Evolutionary conservation across 1,140 invertebrate genomes (phyloP).

Genomic region (Bradysia coprophila): DNA sequence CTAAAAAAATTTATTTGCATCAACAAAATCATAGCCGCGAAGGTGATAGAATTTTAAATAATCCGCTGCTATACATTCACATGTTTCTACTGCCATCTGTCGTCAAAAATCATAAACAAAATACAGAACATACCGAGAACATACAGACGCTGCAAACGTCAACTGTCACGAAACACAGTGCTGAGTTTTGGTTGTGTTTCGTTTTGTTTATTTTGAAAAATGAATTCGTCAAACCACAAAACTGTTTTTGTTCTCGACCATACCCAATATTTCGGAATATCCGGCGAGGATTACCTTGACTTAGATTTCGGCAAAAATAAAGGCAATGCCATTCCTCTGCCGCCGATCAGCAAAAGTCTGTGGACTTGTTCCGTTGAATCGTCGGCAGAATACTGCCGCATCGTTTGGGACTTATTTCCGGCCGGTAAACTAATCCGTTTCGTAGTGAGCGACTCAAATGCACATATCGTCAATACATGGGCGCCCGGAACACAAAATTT

Average conservation of each 20-base stretch:
- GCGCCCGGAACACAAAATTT: slow-evolving; percentile 60
- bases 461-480: slow-evolving; percentile 70
- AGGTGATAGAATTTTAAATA: too few relatives aligned
- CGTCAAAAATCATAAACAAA: too few relatives aligned
- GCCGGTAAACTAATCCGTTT: slow-evolving; percentile 67
- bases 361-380: slow-evolving; percentile 93
- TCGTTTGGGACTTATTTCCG: slow-evolving; percentile 92
- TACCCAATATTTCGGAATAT: slow-evolving; percentile 70
- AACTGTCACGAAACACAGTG: too few relatives aligned
- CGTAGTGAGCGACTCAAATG: slow-evolving; percentile 61
- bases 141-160: too few relatives aligned
- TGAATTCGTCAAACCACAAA: slow-evolving; percentile 57
- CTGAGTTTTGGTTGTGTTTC: too few relatives aligned
- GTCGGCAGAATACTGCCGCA: slow-evolving; percentile 84
- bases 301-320: slow-evolving; percentile 70
- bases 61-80: too few relatives aligned
- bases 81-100: too few relatives aligned
- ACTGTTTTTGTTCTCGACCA: slow-evolving; percentile 91
- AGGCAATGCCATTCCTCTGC: slow-evolving; percentile 20
- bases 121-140: too few relatives aligned
- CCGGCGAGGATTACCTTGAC: slow-evolving; percentile 70
- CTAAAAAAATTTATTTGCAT: too few relatives aligned
- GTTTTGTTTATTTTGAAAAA: slow-evolving; percentile 5
- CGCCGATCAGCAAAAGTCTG: slow-evolving; percentile 71
- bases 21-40: too few relatives aligned